Conservation (phyloP, 2,113 vertebrate species). For the Larimichthys crocea region DNA sequence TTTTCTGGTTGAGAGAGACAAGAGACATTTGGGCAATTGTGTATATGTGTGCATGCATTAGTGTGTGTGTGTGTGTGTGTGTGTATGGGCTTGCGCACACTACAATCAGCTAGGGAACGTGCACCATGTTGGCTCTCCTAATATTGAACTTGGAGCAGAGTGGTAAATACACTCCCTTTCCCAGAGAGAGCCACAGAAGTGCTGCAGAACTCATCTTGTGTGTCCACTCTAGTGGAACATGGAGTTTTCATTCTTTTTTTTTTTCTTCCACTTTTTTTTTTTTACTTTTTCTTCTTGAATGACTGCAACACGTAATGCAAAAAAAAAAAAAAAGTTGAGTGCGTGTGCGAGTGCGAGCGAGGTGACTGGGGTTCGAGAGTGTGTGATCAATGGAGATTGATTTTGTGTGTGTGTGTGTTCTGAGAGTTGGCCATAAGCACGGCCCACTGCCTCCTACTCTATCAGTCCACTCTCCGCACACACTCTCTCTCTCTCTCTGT, state of each 20-base stretch:
- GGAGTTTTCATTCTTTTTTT: slow-evolving; percentile 56
- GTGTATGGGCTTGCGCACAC: neutral
- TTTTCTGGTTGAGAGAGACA: slow-evolving; percentile 45
- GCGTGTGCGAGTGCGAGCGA: slow-evolving; percentile 10
- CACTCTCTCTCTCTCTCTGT: slow-evolving; percentile 30
- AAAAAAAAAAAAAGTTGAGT: slow-evolving; percentile 24
- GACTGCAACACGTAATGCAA: slow-evolving; percentile 63
- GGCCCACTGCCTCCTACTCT: slow-evolving; percentile 27
- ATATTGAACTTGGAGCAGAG: slow-evolving; percentile 73
- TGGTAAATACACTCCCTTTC: slow-evolving; percentile 65
- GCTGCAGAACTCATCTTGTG: slow-evolving; percentile 73
- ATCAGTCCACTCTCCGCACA: slow-evolving; percentile 28
- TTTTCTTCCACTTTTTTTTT: neutral
- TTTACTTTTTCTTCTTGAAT: slow-evolving; percentile 42
- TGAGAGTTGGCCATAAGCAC: slow-evolving; percentile 48
- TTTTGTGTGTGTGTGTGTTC: slow-evolving; percentile 53
- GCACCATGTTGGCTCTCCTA: slow-evolving; percentile 63
- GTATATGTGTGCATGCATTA: neutral
- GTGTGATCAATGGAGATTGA: slow-evolving; percentile 75
- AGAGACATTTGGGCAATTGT: slow-evolving; percentile 29
- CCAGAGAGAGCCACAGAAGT: slow-evolving; percentile 65
- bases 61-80: neutral
- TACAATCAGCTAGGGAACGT: slow-evolving; percentile 47
- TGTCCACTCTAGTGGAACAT: slow-evolving; percentile 73
- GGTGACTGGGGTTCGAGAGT: slow-evolving; percentile 41